Evolutionary conservation across 1,140 invertebrate species (phyloP).

Genomic region (Bombus terrestris): DNA sequence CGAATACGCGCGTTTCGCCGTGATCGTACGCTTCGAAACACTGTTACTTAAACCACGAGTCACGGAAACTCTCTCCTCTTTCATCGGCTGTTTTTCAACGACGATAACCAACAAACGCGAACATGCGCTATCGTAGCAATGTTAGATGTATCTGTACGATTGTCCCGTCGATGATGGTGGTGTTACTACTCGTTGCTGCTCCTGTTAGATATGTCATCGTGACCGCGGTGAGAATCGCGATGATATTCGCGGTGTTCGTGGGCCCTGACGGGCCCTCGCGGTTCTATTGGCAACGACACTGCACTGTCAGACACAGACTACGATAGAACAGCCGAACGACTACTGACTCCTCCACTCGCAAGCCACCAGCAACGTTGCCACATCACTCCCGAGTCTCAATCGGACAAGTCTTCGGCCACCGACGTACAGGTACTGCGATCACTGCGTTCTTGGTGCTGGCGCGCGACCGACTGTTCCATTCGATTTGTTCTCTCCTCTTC

Average conservation of each 20-base stretch:
- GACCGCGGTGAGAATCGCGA: slow-evolving; percentile 3
- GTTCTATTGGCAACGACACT: slow-evolving; percentile 37
- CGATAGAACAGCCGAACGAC: slow-evolving; percentile 55
- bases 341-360: slow-evolving; percentile 63
- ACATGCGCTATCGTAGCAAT: slow-evolving; percentile 45
- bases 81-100: slow-evolving; percentile 3
- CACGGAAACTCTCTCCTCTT: slow-evolving; percentile 30
- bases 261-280: slow-evolving; percentile 55
- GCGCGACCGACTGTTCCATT: slow-evolving; percentile 59
- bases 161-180: not conserved
- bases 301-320: slow-evolving; percentile 62
- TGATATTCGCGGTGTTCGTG: slow-evolving; percentile 25
- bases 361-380: slow-evolving; percentile 73
- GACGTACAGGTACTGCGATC: slow-evolving; percentile 52
- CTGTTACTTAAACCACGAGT: slow-evolving; percentile 4
- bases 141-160: slow-evolving; percentile 3
- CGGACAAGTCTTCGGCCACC: slow-evolving; percentile 51
- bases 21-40: slow-evolving; percentile 6
- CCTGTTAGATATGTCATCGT: slow-evolving; percentile 51
- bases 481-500: slow-evolving; percentile 49
- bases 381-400: slow-evolving; percentile 59
- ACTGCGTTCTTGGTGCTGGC: slow-evolving; percentile 48
- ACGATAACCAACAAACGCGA: not conserved
- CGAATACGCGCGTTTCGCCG: not conserved
- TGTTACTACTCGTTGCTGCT: not conserved